Conservation (phyloP, 2,113 vertebrate genomes). For the Microtus montanus region DNA sequence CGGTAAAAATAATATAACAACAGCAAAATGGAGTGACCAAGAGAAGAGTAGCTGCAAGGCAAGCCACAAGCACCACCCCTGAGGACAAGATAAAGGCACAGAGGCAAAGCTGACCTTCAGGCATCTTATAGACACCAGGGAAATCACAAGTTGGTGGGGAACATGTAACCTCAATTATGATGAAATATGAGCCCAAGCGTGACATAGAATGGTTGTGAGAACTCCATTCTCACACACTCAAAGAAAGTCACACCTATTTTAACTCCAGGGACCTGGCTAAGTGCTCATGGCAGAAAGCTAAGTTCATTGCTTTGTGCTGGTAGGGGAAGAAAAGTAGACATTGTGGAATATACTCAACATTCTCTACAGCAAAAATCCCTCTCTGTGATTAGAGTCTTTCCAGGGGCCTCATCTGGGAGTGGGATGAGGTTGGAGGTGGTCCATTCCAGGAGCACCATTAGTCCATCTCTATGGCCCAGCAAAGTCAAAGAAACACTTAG, state of each 20-base stretch:
- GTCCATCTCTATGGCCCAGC: too few relatives aligned
- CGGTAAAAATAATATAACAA: background rate
- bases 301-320: background rate
- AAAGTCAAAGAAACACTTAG: background rate
- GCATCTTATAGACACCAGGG: background rate
- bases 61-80: background rate
- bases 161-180: too few relatives aligned
- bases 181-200: background rate
- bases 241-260: accelerated
- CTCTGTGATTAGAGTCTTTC: background rate
- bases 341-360: background rate
- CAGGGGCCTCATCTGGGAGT: background rate
- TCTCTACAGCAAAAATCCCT: background rate
- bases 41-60: background rate
- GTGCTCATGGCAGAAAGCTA: too few relatives aligned
- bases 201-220: background rate
- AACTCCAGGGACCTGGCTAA: background rate
- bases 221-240: background rate
- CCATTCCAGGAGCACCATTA: background rate
- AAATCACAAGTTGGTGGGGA: too few relatives aligned
- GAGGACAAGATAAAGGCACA: background rate
- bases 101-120: background rate
- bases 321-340: background rate
- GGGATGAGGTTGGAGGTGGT: background rate
- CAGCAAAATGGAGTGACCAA: background rate